phyloP scores from a whole-genome alignment of 2,888 invertebrate species.

The Pollenia amentaria region DNA sequence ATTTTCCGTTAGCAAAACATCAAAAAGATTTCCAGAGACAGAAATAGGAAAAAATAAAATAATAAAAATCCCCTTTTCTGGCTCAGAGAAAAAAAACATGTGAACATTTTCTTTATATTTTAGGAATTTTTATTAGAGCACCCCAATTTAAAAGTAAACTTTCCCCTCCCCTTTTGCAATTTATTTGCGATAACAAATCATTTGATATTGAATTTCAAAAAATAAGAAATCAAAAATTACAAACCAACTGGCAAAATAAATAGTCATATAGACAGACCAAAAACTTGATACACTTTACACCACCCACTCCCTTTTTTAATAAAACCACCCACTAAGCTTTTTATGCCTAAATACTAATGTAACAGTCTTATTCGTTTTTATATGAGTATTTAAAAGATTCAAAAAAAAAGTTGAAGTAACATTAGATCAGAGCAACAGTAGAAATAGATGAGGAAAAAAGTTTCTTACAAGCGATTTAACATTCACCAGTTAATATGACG shows the following conservation, averaged over 20 bases:
- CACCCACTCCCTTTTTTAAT: not conserved
- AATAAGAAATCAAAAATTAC: conserved; percentile 41
- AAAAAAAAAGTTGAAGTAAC: conserved; percentile 6
- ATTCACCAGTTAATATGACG: conserved; percentile 77
- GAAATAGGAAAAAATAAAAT: conserved; percentile 40
- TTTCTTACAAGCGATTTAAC: conserved; percentile 82
- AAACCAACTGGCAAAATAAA: conserved; percentile 45
- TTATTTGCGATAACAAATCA: conserved; percentile 50
- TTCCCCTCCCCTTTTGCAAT: conserved; percentile 8
- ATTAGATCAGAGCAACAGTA: conserved; percentile 10
- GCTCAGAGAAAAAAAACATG: not conserved
- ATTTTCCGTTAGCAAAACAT: conserved; percentile 54
- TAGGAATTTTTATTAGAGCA: not conserved
- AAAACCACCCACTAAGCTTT: conserved; percentile 27
- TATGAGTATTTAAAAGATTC: conserved; percentile 9
- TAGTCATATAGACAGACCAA: not conserved
- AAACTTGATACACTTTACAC: not conserved
- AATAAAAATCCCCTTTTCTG: conserved; percentile 27
- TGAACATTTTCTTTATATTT: conserved; percentile 7
- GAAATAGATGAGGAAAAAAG: conserved; percentile 72
- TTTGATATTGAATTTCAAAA: conserved; percentile 63
- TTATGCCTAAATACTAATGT: conserved; percentile 15
- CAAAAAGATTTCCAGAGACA: conserved; percentile 43
- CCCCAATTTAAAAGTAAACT: not conserved
- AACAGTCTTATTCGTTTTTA: conserved; percentile 16